Evolutionary conservation across 2,113 vertebrate genomes (phyloP), one percentile per base, ranked within the genome.

Genomic region (Amphilophus citrinellus): DNA sequence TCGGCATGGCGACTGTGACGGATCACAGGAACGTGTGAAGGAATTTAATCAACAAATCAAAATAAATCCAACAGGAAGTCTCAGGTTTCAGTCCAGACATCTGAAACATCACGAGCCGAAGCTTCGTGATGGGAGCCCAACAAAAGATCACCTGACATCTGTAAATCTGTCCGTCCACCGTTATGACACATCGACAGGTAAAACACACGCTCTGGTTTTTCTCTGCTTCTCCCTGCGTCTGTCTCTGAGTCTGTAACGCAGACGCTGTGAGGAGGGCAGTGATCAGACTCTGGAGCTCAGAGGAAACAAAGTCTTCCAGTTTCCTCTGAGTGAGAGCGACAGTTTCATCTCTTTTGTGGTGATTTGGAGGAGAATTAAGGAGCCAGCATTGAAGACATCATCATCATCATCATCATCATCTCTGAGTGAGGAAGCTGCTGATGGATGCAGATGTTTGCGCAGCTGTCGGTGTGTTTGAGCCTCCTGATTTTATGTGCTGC

Each of bases 361-460:
- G 42, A 44, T 22, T 27, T 22, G 7, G n/a, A 66, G 39, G 6
- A 0, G 1, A 68, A 27, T 68, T 66, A 44, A 68, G 2, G 63
- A 2, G 24, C 22, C 47, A 17, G 47, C 15, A 13, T 44, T 32
- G 50, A 53, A 15, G 0, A 14, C n/a, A 17, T 56, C 60, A 5
- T 39, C 30, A 5, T 61, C 2, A 15, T 22, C 22, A 24, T 17
- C 24, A 1, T 53, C 39, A 8, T 61, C 58, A 35, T 35, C 37
- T 39, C 32, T 84, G 17, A 24, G 13, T 18, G 76, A 75, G 47
- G 18, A 79, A 58, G 79, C 75, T 66, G 78, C 61, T 59, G 68
- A 50, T 77, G 71, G 22, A 77, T 27, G 62, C 79, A 75, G 57
- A 82, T 86, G 75, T 86, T 78, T 73, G n/a, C 20, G 14, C 76